Evolutionary conservation across 1,140 invertebrate species (phyloP).

Genomic region (Ceratosolen solmsi): DNA sequence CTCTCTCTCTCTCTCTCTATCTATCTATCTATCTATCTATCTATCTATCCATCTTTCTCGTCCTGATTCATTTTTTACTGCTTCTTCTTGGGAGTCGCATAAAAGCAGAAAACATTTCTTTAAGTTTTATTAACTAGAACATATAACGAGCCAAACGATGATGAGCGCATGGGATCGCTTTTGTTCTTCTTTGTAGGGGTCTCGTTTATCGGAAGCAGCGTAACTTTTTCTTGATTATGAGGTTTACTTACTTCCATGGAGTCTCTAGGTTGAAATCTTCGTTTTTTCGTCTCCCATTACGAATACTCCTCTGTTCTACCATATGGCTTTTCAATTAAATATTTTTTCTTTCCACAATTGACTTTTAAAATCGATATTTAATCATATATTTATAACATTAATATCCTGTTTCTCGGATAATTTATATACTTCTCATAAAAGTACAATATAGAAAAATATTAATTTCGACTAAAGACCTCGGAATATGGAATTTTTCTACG

Average conservation of each 20-base stretch:
- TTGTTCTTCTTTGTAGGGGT: conserved; percentile 24
- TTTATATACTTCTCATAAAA: neutral
- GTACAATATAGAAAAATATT: too few species aligned
- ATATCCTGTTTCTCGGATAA: neutral
- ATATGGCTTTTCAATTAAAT: conserved; percentile 11
- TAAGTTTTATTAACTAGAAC: conserved; percentile 24
- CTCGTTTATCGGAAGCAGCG: neutral
- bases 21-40: too few species aligned
- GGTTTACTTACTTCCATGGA: neutral
- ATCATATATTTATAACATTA: neutral
- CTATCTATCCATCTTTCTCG: neutral
- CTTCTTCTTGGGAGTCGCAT: neutral
- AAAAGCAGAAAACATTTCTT: neutral
- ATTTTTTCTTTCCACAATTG: conserved; percentile 14
- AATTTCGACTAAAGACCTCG: too few species aligned
- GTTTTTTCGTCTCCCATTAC: neutral
- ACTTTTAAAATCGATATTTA: neutral
- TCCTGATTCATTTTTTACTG: neutral
- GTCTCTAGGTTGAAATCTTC: neutral
- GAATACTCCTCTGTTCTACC: too few species aligned
- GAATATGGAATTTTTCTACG: too few species aligned
- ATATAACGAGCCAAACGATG: conserved; percentile 36
- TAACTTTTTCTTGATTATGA: conserved; percentile 38
- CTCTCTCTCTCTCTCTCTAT: neutral
- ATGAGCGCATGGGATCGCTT: conserved; percentile 4